A percentile compares a stretch with the other conserved stretches of the same genome.
phyloP scores from a whole-genome alignment of 2,888 invertebrate species.

The Eupithecia pulchellata region DNA sequence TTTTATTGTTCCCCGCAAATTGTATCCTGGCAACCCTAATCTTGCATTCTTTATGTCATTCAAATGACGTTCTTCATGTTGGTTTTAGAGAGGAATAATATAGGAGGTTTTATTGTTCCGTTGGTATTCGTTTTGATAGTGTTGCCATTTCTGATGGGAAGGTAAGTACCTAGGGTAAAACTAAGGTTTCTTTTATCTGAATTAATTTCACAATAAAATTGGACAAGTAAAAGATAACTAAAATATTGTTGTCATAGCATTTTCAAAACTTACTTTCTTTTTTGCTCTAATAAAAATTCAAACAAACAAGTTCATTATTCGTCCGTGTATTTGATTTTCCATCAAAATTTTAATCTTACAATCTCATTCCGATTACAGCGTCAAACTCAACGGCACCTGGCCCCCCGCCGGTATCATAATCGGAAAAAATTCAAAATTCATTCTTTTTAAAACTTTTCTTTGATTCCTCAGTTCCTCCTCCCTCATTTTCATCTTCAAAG shows the following conservation, averaged over 20 bases:
- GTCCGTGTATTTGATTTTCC: conserved; percentile 23
- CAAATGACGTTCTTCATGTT: conserved; percentile 52
- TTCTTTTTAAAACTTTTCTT: conserved; percentile 68
- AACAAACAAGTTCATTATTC: conserved; percentile 9
- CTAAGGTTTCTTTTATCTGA: background rate
- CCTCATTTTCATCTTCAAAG: conserved; percentile 64
- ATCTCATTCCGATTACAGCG: conserved; percentile 24
- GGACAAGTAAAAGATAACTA: background rate
- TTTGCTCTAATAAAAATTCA: background rate
- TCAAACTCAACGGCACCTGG: conserved; percentile 50
- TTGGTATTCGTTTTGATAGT: conserved; percentile 4
- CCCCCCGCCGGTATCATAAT: conserved; percentile 75
- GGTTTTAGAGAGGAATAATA: conserved; percentile 26
- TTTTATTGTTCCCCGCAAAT: conserved; percentile 84
- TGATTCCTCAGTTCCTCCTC: conserved; percentile 60
- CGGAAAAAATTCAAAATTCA: conserved; percentile 68
- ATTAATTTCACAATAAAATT: background rate
- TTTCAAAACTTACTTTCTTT: too few species aligned
- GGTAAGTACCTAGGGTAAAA: background rate
- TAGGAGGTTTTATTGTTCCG: conserved; percentile 24
- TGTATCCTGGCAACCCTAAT: conserved; percentile 72
- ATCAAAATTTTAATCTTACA: conserved; percentile 23
- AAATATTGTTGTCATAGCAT: too few species aligned
- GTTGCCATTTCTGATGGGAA: background rate
- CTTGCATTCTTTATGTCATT: conserved; percentile 76